Evolutionary conservation across 2,113 vertebrate genomes (phyloP).

Genomic region (Sinosuthora webbiana): DNA sequence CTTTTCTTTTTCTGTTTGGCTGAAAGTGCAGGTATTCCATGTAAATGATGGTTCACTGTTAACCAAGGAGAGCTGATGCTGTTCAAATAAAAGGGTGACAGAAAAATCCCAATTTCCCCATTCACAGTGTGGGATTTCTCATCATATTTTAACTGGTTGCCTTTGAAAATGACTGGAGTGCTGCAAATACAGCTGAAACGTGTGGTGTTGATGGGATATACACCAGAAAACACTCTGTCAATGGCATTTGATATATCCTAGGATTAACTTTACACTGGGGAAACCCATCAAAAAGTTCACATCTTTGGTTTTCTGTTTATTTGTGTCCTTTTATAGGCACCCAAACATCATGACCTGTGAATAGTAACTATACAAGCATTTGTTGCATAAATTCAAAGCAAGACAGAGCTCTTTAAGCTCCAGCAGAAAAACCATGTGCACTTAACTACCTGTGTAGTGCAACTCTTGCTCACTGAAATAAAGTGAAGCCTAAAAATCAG

Average conservation of each 20-base stretch:
- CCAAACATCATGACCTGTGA: neutral
- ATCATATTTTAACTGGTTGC: neutral
- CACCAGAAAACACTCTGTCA: neutral
- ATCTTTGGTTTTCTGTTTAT: neutral
- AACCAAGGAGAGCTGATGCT: neutral
- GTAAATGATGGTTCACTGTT: neutral
- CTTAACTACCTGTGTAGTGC: neutral
- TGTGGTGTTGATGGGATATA: rapidly evolving
- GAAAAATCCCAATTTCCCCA: neutral
- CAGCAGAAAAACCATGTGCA: neutral
- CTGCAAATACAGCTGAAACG: neutral
- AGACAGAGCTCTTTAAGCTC: neutral
- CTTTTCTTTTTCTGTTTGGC: neutral
- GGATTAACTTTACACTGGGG: neutral
- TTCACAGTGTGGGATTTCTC: neutral
- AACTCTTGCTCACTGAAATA: neutral
- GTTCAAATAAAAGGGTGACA: neutral
- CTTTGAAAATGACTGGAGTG: neutral
- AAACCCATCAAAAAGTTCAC: neutral
- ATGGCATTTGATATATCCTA: neutral
- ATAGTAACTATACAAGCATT: neutral
- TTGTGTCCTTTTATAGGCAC: neutral
- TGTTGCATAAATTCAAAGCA: neutral
- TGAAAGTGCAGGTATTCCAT: neutral
- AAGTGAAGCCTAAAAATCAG: neutral